Evolutionary conservation across 2,888 invertebrate species (phyloP).

Genomic region (Erebia palarica): DNA sequence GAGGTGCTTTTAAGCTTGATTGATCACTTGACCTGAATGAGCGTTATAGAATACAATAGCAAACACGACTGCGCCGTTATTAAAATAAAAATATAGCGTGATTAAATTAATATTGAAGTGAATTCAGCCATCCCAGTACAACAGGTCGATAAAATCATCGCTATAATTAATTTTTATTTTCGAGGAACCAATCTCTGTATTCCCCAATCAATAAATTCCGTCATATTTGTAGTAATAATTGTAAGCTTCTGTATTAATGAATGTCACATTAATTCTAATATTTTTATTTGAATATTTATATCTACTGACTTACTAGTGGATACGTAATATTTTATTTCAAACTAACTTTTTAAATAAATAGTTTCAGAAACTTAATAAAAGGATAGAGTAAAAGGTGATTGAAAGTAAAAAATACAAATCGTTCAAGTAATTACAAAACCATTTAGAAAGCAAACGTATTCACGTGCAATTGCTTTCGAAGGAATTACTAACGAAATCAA

Average conservation of each 20-base stretch:
- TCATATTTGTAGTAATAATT: too few relatives aligned
- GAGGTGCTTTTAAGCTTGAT: slow-evolving; percentile 32
- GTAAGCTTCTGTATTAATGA: too few relatives aligned
- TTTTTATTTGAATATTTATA: too few relatives aligned
- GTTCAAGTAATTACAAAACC: neutral
- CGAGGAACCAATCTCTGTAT: too few relatives aligned
- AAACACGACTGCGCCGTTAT: slow-evolving; percentile 6
- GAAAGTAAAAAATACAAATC: neutral
- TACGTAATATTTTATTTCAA: too few relatives aligned
- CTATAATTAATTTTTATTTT: neutral
- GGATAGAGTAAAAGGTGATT: neutral
- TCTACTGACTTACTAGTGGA: too few relatives aligned
- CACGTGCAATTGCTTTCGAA: neutral
- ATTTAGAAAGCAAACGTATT: neutral
- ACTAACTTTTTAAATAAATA: too few relatives aligned
- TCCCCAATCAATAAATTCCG: too few relatives aligned
- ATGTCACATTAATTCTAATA: too few relatives aligned
- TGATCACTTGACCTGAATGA: slow-evolving; percentile 32
- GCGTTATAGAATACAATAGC: slow-evolving; percentile 17
- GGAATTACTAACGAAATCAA: neutral
- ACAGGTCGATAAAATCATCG: neutral
- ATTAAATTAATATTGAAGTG: neutral
- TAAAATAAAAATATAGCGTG: slow-evolving; percentile 1
- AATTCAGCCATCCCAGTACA: neutral
- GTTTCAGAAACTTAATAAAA: too few relatives aligned